A percentile compares a stretch with the other conserved stretches of the same genome.
phyloP scores from a whole-genome alignment of 2,888 invertebrate genomes.

The Drosophila setosimentum region DNA sequence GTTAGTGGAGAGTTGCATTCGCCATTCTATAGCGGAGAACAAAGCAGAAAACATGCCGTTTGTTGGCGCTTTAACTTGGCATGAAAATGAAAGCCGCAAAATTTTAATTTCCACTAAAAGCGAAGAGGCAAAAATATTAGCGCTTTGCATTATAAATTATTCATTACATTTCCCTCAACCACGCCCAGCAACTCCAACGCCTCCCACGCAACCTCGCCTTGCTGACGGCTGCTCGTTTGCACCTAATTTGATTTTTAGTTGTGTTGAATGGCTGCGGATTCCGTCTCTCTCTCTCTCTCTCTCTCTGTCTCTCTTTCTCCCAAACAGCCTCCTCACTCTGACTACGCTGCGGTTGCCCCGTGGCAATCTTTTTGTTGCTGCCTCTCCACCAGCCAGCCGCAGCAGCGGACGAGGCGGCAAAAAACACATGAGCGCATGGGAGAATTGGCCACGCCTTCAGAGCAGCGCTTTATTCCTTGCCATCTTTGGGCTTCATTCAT shows the following conservation, averaged over 20 bases:
- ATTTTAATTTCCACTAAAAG: conserved; percentile 83
- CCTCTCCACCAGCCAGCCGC: conserved; percentile 25
- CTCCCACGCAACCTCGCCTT: conserved; percentile 22
- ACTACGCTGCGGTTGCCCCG: conserved; percentile 57
- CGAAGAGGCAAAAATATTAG: conserved; percentile 53
- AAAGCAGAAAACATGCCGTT: conserved; percentile 13
- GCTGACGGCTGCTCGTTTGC: conserved; percentile 79
- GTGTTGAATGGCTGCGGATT: conserved; percentile 63
- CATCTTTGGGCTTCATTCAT: conserved; percentile 65
- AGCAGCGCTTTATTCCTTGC: conserved; percentile 45
- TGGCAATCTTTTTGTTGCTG: conserved; percentile 50
- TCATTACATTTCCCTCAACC: conserved; percentile 74
- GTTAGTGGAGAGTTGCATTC: not conserved
- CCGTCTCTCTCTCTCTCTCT: conserved; percentile 16
- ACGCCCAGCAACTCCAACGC: conserved; percentile 42
- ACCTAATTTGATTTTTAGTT: conserved; percentile 84
- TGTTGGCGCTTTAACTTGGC: conserved; percentile 52
- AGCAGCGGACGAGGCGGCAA: conserved; percentile 10
- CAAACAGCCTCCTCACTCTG: conserved; percentile 18
- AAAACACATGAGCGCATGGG: conserved; percentile 40
- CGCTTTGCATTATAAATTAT: conserved; percentile 81
- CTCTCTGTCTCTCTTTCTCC: not conserved
- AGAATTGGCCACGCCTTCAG: conserved; percentile 52
- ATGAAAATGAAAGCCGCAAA: conserved; percentile 73
- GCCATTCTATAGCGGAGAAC: conserved; percentile 1